Base-by-base conservation (phyloP, 2,888 invertebrate species). In the Sesia bembeciformis region DNA sequence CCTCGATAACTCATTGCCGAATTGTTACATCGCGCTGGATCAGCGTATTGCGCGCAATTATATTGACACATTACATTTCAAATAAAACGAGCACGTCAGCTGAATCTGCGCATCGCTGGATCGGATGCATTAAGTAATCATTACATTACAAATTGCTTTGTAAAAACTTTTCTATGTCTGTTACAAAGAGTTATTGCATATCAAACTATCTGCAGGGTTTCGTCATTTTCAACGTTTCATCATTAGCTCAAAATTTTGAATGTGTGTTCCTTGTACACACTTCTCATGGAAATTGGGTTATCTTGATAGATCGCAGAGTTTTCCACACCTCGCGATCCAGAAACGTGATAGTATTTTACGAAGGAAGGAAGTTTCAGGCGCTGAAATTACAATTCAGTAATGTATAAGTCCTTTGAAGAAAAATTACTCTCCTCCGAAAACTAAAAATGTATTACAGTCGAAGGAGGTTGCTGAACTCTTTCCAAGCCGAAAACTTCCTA, bases 241-340 rank as follows among this genome's bases (percentile, higher is more conserved):
- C 23, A 23, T 23, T 42, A 42, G 5, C 3, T 42, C 42, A 5
- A 42, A 42, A 5, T 42, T 7, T 42, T 6, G 42, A 42, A 6
- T 42, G 42, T 42, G 65, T 73, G 71, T 72, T 72, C 72, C 69
- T 65, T 58, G 63, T 64, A 73, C 68, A 78, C 72, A 69, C 61
- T 76, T 81, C 83, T 78, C 79, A 77, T 77, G 68, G 72, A 73
- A 86, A 83, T 77, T 74, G 70, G 88, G 88, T 82, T 88, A 89
- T 89, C 88, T 81, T 89, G 86, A 88, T 84, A 74, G 79, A 88
- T 88, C 64, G 71, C 38, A 64, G 58, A 62, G 66, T 8, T 76
- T 76, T 62, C 72, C 66, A 68, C 72, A 72, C 65, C 60, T 53
- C 56, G 57, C 60, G 70, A 71, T 74, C 71, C 74, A 59, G 72